Evolutionary conservation across 1,140 invertebrate species (phyloP), one percentile per base, ranked within the genome.

Genomic region (Drosophila persimilis): DNA sequence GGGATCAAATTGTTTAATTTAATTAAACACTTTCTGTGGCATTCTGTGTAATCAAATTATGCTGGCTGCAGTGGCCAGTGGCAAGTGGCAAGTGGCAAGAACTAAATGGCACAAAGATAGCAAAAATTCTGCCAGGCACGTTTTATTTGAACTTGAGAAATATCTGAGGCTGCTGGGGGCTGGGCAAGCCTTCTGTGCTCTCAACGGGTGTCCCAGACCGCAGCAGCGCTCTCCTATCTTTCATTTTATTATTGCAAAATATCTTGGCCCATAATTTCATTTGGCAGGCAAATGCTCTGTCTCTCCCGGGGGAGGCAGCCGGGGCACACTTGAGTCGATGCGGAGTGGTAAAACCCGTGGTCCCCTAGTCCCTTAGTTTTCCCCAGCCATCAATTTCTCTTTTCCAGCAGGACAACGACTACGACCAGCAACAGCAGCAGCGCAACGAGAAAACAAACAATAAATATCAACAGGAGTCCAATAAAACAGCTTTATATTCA

Each of bases 201-300:
- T 53, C 81, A 61, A 62, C 72, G 81, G 80, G 80, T 56, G 77
- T 86, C 63, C 59, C 51, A n/a, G 6, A 53, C 17, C 31, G 13
- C 1, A 31, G 31, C n/a, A 41, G 17, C 17, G 22, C 55, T 26
- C 61, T 54, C 20, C 45, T 65, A 60, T 55, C 58, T 57, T 57
- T 54, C n/a, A 41, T 47, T 52, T 58, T 53, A 64, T 81, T 64
- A 60, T 71, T 65, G 76, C 74, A 71, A 76, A 76, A 76, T 62
- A 54, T 77, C 62, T 55, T 78, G 70, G 79, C 60, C 60, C 61
- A 85, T 76, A 80, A 84, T 83, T 84, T 84, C 70, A 73, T 75
- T 81, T 70, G 70, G 58, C 57, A 59, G 43, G 31, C 62, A 65
- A 72, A 73, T 73, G 59, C 47, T 47, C 46, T 39, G 31, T 64